A percentile compares a stretch with the other conserved stretches of the same genome.
phyloP scores from a whole-genome alignment of 1,140 invertebrate species.

The Aphis gossypii region DNA sequence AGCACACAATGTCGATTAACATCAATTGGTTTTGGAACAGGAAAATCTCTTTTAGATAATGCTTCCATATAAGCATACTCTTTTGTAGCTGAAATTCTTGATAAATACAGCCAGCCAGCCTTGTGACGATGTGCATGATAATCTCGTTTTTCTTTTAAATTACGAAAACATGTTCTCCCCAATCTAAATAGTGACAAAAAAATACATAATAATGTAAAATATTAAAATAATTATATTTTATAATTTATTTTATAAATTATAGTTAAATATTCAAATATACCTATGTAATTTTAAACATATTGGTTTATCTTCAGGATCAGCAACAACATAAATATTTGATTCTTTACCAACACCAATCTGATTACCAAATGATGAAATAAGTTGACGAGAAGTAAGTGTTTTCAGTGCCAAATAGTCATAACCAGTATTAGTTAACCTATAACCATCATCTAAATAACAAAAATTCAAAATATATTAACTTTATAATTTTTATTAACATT shows the following conservation, averaged over 20 bases:
- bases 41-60: slow-evolving; percentile 87
- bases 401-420: slow-evolving; percentile 98
- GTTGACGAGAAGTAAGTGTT: slow-evolving; percentile 79
- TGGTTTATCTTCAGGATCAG: slow-evolving; percentile 76
- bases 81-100: slow-evolving; percentile 93
- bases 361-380: slow-evolving; percentile 90
- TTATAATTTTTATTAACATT: neutral
- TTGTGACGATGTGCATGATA: slow-evolving; percentile 91
- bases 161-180: slow-evolving; percentile 95
- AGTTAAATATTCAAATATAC: slow-evolving; percentile 62
- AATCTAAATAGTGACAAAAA: slow-evolving; percentile 68
- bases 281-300: slow-evolving; percentile 92
- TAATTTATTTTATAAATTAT: no score
- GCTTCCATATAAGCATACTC: slow-evolving; percentile 99
- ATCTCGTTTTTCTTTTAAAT: slow-evolving; percentile 95
- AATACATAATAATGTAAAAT: neutral
- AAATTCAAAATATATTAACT: neutral
- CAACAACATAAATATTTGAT: slow-evolving; percentile 91
- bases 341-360: slow-evolving; percentile 99
- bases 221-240: no score
- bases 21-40: slow-evolving; percentile 94
- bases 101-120: slow-evolving; percentile 97
- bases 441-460: slow-evolving; percentile 84
- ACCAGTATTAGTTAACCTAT: slow-evolving; percentile 92
- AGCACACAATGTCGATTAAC: slow-evolving; percentile 95